A percentile compares a stretch with the other conserved stretches of the same genome.
These are phyloP conservation scores for Oncorhynchus masou DNA, from an alignment of 2,113 vertebrate species.

Conservation along the genomic window DNA sequence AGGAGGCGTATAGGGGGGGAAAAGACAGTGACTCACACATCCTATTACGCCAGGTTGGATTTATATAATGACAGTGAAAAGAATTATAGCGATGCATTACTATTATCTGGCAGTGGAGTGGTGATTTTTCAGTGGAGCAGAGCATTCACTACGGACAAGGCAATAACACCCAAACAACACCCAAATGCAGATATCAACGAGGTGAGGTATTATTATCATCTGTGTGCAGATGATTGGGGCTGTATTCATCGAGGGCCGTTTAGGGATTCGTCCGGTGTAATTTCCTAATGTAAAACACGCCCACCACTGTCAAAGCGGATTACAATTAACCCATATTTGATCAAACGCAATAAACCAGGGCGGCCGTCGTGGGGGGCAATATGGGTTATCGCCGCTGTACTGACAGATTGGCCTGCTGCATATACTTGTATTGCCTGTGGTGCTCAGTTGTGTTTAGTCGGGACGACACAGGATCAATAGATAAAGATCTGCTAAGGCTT, in stretches of 20 bases:
- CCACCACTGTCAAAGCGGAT: not conserved
- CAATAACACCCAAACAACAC: slow-evolving; percentile 33
- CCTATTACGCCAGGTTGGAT: slow-evolving; percentile 34
- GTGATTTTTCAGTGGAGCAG: slow-evolving; percentile 28
- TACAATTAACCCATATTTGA: slow-evolving; percentile 2
- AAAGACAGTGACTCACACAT: slow-evolving; percentile 17
- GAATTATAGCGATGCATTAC: slow-evolving; percentile 42
- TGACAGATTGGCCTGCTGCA: slow-evolving; percentile 49
- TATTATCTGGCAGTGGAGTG: slow-evolving; percentile 27
- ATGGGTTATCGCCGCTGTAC: not conserved
- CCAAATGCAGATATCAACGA: slow-evolving; percentile 36
- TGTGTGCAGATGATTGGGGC: not conserved
- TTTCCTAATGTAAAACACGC: slow-evolving; percentile 12
- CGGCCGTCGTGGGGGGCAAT: not conserved
- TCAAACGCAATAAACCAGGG: not conserved
- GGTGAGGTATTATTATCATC: slow-evolving; percentile 15
- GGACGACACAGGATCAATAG: slow-evolving; percentile 41
- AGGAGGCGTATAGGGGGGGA: not conserved
- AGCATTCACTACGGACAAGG: not conserved
- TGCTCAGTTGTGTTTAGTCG: slow-evolving; percentile 7
- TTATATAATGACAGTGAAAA: slow-evolving; percentile 6
- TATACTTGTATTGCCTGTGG: slow-evolving; percentile 43
- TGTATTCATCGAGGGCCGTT: slow-evolving; percentile 35
- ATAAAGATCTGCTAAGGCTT: slow-evolving; percentile 42
- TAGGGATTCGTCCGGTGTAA: slow-evolving; percentile 39